Evolutionary conservation across 1,140 invertebrate species (phyloP).

Genomic region (Ostrea edulis): DNA sequence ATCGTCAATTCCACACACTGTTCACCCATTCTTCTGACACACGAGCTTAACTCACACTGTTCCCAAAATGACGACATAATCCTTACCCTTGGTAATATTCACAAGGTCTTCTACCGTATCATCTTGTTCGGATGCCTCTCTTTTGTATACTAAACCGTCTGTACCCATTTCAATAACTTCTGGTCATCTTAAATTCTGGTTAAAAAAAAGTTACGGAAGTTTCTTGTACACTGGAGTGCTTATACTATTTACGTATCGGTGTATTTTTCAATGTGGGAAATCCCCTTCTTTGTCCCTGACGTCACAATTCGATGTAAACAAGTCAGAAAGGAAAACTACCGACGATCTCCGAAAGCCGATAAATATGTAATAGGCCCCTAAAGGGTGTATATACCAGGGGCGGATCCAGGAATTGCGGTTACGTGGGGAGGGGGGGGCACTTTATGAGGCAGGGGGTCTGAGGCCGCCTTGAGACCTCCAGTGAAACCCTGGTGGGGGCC

Average conservation of each 20-base stretch:
- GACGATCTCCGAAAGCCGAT: neutral
- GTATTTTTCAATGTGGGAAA: conserved; percentile 4
- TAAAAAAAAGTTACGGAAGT: conserved; percentile 15
- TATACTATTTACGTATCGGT: neutral
- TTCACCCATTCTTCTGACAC: neutral
- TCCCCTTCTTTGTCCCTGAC: conserved; percentile 12
- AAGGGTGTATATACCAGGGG: no score
- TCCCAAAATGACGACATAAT: neutral
- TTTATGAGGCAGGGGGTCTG: no score
- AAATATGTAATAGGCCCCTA: no score
- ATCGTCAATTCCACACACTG: neutral
- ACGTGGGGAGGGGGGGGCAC: no score
- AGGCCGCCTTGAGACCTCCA: no score
- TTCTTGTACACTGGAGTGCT: neutral
- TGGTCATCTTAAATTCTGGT: conserved; percentile 2
- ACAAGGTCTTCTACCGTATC: conserved; percentile 17
- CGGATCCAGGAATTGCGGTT: no score
- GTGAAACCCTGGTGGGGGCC: no score
- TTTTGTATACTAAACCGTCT: conserved; percentile 10
- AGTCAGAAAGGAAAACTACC: neutral
- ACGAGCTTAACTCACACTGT: neutral
- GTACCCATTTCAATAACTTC: conserved; percentile 21
- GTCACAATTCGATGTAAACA: neutral
- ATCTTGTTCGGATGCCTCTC: conserved; percentile 16
- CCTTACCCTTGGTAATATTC: conserved; percentile 9